A percentile compares a stretch with the other conserved stretches of the same genome.
Conservation (phyloP, 64 coral and sea anemone species). For the Stylophora pistillata region DNA sequence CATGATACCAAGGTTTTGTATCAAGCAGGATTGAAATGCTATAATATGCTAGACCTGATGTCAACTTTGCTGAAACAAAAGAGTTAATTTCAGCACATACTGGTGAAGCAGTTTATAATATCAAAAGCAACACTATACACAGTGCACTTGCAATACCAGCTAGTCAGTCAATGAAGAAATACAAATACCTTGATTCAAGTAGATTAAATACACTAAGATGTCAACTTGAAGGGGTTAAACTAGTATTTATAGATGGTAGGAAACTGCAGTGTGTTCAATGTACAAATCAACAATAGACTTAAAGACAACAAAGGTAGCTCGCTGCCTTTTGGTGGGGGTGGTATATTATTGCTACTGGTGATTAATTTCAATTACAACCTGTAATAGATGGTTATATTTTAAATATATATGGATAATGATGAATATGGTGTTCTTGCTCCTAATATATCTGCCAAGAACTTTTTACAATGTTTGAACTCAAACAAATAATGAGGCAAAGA, state of each 20-base stretch:
- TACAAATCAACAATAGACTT: conserved; percentile 23
- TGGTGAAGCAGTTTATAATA: too few species aligned
- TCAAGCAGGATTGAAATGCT: conserved; percentile 25
- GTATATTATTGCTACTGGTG: conserved; percentile 55
- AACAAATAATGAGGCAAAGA: conserved; percentile 27
- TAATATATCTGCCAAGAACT: neutral
- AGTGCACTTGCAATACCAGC: too few species aligned
- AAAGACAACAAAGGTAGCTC: neutral
- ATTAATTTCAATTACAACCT: conserved; percentile 46
- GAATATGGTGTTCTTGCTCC: neutral
- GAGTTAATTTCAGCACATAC: neutral
- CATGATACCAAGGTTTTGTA: conserved; percentile 30
- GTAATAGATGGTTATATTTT: conserved; percentile 26
- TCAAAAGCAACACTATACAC: too few species aligned
- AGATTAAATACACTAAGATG: too few species aligned
- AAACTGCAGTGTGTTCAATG: conserved; percentile 18
- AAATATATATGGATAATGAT: conserved; percentile 5
- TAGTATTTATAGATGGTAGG: too few species aligned
- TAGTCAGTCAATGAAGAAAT: too few species aligned
- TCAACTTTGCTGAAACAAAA: conserved; percentile 39
- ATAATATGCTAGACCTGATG: conserved; percentile 20
- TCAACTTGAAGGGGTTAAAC: too few species aligned
- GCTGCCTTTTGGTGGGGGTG: conserved; percentile 21
- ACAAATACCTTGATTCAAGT: too few species aligned
- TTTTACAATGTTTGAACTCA: conserved; percentile 51